Percentiles rank a stretch among this genome's conserved stretches.
phyloP scores from a whole-genome alignment of 1,140 invertebrate genomes.

The Hylaeus anthracinus region DNA sequence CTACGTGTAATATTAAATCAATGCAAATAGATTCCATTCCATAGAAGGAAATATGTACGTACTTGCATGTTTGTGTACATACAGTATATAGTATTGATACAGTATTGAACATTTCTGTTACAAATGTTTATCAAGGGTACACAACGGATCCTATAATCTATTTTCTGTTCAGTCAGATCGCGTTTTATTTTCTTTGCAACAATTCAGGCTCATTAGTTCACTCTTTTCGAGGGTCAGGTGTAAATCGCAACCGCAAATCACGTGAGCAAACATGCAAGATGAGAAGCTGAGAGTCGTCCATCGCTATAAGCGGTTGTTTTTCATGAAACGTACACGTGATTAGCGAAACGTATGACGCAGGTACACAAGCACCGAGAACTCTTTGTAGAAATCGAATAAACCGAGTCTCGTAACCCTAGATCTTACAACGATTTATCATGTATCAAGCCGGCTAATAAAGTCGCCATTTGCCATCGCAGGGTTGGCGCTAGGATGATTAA shows the following conservation, averaged over 20 bases:
- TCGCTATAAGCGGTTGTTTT: constrained; percentile 7
- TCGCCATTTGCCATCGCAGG: not conserved
- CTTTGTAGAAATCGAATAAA: not conserved
- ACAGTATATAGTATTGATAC: no score
- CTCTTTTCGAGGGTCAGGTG: not conserved
- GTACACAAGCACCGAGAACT: not conserved
- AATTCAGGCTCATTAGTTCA: not conserved
- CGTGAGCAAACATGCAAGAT: not conserved
- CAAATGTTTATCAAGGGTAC: no score
- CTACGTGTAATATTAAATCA: no score
- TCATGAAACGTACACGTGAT: constrained; percentile 30
- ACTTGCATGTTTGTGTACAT: no score
- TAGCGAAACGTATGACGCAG: constrained; percentile 16
- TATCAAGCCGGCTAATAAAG: not conserved
- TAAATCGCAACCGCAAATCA: not conserved
- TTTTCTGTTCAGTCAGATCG: not conserved
- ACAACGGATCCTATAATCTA: not conserved
- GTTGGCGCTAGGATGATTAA: not conserved
- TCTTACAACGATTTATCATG: not conserved
- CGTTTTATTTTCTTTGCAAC: not conserved
- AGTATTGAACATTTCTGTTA: no score
- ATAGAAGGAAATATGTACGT: no score
- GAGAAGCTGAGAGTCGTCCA: not conserved
- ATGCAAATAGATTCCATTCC: no score
- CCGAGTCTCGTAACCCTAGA: not conserved